phyloP scores from a whole-genome alignment of 2,797 vertebrate species.

The Pseudochirops cupreus region DNA sequence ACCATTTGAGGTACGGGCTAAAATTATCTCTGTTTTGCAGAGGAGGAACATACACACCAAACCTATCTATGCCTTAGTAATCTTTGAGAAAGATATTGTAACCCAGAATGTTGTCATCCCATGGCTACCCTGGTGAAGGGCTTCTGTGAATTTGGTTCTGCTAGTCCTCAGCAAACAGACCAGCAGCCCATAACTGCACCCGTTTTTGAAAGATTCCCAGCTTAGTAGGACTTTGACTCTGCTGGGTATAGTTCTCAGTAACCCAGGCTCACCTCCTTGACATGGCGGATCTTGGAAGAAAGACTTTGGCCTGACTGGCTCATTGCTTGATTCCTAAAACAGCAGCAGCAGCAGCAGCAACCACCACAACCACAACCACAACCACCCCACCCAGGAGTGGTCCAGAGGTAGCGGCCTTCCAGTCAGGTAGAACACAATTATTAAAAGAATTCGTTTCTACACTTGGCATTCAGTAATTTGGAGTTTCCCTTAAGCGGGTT shows the following conservation, averaged over 20 bases:
- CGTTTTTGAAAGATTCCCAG: not conserved
- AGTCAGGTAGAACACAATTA: fast-evolving
- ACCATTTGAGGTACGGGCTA: not conserved
- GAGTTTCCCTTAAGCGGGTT: not conserved
- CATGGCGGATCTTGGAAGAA: not conserved
- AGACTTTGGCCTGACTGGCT: not conserved
- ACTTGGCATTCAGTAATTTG: not conserved
- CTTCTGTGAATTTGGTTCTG: not conserved
- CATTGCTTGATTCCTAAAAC: not conserved
- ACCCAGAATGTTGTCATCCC: not conserved
- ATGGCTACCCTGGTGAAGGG: not conserved
- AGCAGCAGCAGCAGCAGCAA: not conserved
- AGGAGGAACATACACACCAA: not conserved
- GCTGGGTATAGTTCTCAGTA: not conserved
- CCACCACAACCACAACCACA: not conserved
- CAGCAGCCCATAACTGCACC: not conserved
- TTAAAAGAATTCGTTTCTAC: not conserved
- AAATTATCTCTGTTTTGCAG: not conserved
- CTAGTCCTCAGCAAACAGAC: not conserved
- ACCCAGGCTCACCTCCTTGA: not conserved
- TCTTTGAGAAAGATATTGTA: not conserved
- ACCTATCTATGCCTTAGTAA: not conserved
- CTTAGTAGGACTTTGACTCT: not conserved
- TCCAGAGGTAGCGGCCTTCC: fast-evolving
- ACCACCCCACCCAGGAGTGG: not conserved